phyloP scores from a whole-genome alignment of 2,113 vertebrate species.

The Parotia lawesii region DNA sequence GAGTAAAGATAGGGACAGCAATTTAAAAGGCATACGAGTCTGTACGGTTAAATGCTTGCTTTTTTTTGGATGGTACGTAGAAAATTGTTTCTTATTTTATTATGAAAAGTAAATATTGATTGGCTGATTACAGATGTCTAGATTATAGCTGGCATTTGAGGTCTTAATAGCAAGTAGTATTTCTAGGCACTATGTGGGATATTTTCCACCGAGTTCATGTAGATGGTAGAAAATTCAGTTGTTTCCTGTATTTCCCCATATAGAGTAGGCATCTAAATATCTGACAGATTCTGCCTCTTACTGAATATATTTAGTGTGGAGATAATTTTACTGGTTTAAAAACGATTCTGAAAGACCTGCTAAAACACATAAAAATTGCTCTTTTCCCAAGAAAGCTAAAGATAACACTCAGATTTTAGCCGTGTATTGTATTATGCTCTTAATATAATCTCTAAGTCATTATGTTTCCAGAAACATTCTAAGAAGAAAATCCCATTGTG shows the following conservation, averaged over 20 bases:
- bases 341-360: background rate
- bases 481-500: constrained; percentile 31
- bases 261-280: background rate
- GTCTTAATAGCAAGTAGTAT: background rate
- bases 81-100: background rate
- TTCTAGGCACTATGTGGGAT: background rate
- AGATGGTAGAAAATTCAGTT: background rate
- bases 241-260: background rate
- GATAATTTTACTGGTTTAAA: background rate
- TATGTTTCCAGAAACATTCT: background rate
- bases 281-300: background rate
- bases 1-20: constrained; percentile 15
- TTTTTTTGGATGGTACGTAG: background rate
- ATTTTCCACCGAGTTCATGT: background rate
- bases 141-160: background rate
- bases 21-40: background rate
- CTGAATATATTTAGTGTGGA: background rate
- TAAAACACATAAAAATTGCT: background rate
- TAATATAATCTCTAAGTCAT: background rate
- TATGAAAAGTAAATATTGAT: background rate
- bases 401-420: background rate
- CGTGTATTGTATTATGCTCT: background rate
- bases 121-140: background rate
- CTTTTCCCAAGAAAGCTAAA: background rate
- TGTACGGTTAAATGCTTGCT: background rate